Evolutionary conservation across 2,888 invertebrate genomes (phyloP), one percentile per base, ranked within the genome.

Genomic region (Myopa tessellatipennis): DNA sequence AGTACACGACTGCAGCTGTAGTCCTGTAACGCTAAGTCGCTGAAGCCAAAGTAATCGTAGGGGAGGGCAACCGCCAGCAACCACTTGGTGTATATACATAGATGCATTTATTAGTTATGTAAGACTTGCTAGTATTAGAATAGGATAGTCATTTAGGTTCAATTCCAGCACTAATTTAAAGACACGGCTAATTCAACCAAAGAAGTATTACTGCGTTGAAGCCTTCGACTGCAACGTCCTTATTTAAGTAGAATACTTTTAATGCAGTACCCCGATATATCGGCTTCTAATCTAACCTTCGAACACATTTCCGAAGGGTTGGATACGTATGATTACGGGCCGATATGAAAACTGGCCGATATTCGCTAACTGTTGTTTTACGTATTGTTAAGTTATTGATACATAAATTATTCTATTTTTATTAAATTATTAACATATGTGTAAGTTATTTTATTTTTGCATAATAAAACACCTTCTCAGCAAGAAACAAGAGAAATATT

Each of bases 171-270:
- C 58, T 71, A 63, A 52, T 50, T 36, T 52, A 14, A 52, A 74
- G 18, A 69, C 18, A 75, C 75, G 69, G 75, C 75, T 75, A 75
- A 75, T 60, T 69, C 40, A 58, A 75, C 75, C 75, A 75, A 75
- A 75, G 75, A 75, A 68, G 68, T 75, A 68, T 75, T 68, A 50
- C 50, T 74, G 7, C 4, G 74, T 74, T 50, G 74, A 74, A 74
- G 65, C 50, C 55, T 45, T 70, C 55, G 55, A 36, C 55, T 34
- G 55, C 34, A 70, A 70, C 52, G 26, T 55, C 38, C 36, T 36
- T 52, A 70, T n/a, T 70, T 45, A 70, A 16, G 34, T 55, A 70
- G 34, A 4, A 5, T 36, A 10, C 7, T 67, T 67, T 67, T 36
- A 67, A 67, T 55, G 55, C 5, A 14, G 55, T 5, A n/a, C 55